Conservation (phyloP, 2,888 invertebrate species). For the Portevinia maculata region DNA sequence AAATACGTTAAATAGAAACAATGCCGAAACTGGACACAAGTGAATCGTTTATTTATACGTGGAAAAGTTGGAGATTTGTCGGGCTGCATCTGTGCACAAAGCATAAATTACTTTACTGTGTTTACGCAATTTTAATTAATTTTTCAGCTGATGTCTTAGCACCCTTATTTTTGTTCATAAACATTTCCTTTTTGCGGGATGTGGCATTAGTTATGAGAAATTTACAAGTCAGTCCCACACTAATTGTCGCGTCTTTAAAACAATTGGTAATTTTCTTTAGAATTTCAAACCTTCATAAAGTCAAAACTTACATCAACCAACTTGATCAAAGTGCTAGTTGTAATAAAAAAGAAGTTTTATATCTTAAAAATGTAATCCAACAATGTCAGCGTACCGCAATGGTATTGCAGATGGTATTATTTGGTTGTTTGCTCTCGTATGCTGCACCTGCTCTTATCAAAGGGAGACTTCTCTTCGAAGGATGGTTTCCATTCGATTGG, state of each 20-base stretch:
- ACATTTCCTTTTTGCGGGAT: background rate
- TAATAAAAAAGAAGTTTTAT: constrained; percentile 3
- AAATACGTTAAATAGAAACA: too few species aligned
- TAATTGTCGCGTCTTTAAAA: constrained; percentile 5
- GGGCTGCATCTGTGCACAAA: too few species aligned
- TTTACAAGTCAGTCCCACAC: constrained; percentile 19
- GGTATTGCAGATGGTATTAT: background rate
- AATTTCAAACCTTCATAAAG: background rate
- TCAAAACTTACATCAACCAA: background rate
- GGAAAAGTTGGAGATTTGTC: too few species aligned
- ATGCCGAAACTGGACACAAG: too few species aligned
- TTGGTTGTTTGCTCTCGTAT: background rate
- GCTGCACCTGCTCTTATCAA: background rate
- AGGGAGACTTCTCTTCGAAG: constrained; percentile 6
- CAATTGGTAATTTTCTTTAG: constrained; percentile 1
- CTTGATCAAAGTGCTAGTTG: constrained; percentile 14
- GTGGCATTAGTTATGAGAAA: constrained; percentile 21
- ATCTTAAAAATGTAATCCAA: constrained; percentile 9
- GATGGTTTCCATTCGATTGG: constrained; percentile 40
- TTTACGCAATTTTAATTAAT: too few species aligned
- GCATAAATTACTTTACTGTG: too few species aligned
- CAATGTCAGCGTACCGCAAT: constrained; percentile 2
- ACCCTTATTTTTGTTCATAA: background rate
- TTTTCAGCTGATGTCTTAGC: too few species aligned
- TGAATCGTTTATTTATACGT: too few species aligned